phyloP scores from a whole-genome alignment of 2,113 vertebrate genomes.

The Cyphomyrus plagiostoma region DNA sequence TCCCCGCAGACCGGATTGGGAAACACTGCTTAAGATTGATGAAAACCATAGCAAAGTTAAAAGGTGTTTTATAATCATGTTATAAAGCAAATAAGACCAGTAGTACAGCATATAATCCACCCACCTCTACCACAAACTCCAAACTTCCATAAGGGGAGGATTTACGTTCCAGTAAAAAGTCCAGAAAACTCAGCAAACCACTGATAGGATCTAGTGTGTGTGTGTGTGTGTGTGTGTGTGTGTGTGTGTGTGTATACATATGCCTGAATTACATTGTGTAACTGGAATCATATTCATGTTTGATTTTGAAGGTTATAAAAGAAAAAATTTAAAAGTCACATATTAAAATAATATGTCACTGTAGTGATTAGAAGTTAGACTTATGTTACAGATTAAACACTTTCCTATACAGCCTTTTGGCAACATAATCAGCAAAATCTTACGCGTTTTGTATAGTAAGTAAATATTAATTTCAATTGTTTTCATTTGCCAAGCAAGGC shows the following conservation, averaged over 20 bases:
- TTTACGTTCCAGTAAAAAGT: background rate
- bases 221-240: background rate
- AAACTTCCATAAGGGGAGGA: background rate
- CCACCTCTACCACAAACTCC: background rate
- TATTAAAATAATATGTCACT: background rate
- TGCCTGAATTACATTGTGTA: background rate
- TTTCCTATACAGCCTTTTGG: background rate
- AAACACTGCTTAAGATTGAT: background rate
- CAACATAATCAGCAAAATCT: background rate
- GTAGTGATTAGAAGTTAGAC: background rate
- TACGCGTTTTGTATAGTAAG: background rate
- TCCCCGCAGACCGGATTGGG: background rate
- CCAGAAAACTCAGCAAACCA: background rate
- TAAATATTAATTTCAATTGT: background rate
- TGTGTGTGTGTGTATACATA: background rate
- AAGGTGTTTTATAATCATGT: constrained; percentile 47
- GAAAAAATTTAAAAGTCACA: background rate
- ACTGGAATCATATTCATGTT: background rate
- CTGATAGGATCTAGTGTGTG: background rate
- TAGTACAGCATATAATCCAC: background rate
- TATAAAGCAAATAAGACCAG: background rate
- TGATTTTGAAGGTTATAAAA: background rate
- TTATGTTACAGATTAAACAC: background rate
- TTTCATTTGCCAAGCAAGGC: background rate
- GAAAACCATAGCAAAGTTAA: constrained; percentile 32